A percentile compares a stretch with the other conserved stretches of the same genome.
Evolutionary conservation across 1,140 invertebrate species (phyloP).

Genomic region (Coptotermes formosanus): DNA sequence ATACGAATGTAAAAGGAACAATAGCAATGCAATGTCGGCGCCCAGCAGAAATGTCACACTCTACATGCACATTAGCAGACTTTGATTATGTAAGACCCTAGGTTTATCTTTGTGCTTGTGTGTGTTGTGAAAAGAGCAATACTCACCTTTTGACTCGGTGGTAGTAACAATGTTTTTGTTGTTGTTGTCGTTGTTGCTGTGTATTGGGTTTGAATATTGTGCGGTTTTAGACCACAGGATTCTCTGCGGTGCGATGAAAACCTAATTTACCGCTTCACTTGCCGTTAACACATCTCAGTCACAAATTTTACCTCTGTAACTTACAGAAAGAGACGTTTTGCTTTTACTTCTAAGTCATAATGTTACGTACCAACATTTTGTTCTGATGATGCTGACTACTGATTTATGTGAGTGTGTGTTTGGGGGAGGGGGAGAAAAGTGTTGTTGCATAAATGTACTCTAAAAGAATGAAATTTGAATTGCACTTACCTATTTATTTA

Average conservation of each 20-base stretch:
- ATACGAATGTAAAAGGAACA: background rate
- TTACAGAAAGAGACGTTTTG: background rate
- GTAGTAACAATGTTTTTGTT: background rate
- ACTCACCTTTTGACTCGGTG: background rate
- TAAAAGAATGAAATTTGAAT: background rate
- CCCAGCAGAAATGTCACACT: background rate
- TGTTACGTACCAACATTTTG: background rate
- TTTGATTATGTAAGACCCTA: background rate
- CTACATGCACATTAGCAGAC: constrained; percentile 2
- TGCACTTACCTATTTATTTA: no score
- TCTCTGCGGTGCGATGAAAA: background rate
- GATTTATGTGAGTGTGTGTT: background rate
- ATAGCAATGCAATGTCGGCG: background rate
- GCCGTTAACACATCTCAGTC: background rate
- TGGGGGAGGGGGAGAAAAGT: no score
- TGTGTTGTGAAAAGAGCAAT: background rate
- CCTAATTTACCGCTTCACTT: constrained; percentile 15
- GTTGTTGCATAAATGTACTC: background rate
- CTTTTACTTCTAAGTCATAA: background rate
- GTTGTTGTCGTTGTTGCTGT: background rate
- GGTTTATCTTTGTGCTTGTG: background rate
- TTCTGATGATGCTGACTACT: background rate
- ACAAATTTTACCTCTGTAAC: constrained; percentile 6
- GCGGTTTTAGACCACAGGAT: background rate
- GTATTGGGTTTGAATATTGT: background rate